A percentile compares a stretch with the other conserved stretches of the same genome.
These are phyloP conservation scores for Drosophila pseudotalamancana DNA, from an alignment of 2,888 invertebrate genomes.

Conservation along the genomic window DNA sequence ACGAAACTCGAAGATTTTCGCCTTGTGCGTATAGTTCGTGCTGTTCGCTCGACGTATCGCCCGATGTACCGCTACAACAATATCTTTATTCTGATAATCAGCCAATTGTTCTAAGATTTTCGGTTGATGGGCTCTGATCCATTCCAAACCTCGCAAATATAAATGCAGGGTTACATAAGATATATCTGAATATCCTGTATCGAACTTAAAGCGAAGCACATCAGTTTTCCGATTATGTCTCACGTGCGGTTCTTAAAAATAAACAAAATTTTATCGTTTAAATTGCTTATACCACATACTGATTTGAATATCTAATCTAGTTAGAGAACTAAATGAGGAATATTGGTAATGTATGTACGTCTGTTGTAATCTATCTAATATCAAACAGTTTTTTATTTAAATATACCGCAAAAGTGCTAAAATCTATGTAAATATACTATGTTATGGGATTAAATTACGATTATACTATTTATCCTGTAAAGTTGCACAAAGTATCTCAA, in stretches of 20 bases:
- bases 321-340: too few species aligned
- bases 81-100: conserved; percentile 56
- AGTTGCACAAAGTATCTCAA: too few species aligned
- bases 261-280: neutral
- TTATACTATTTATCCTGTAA: too few species aligned
- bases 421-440: too few species aligned
- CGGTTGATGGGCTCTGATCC: conserved; percentile 78
- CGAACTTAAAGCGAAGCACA: conserved; percentile 80
- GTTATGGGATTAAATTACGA: too few species aligned
- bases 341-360: too few species aligned
- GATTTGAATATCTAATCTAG: too few species aligned
- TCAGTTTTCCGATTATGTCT: conserved; percentile 81
- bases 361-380: too few species aligned
- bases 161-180: conserved; percentile 81
- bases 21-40: conserved; percentile 74
- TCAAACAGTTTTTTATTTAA: too few species aligned
- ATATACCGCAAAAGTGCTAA: too few species aligned
- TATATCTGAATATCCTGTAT: conserved; percentile 74
- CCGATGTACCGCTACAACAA: conserved; percentile 78
- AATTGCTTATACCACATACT: too few species aligned
- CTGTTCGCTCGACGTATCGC: conserved; percentile 74
- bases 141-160: conserved; percentile 82
- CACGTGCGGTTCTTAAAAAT: conserved; percentile 69
- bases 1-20: conserved; percentile 77
- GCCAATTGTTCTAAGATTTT: conserved; percentile 48